Evolutionary conservation across 2,797 vertebrate species (phyloP).

Genomic region (Fringilla coelebs): DNA sequence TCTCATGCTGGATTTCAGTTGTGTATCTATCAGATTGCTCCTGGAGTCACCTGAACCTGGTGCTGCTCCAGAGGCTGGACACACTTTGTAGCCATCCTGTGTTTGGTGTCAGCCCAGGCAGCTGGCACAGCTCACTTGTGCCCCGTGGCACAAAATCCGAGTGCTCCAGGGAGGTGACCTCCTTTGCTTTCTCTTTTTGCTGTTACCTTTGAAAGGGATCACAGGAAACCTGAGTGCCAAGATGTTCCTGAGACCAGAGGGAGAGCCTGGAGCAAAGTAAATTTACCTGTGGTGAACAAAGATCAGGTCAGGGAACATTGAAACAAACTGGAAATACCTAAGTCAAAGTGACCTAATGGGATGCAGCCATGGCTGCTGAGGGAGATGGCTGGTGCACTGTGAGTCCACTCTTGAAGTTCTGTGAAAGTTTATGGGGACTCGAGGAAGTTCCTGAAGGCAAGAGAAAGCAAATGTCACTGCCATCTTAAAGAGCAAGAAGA

Average conservation of each 20-base stretch:
- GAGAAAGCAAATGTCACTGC: not conserved
- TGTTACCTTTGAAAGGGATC: not conserved
- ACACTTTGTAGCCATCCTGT: not conserved
- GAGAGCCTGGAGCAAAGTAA: not conserved
- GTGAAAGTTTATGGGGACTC: not conserved
- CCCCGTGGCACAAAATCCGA: not conserved
- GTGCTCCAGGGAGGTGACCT: not conserved
- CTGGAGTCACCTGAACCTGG: not conserved
- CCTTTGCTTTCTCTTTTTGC: not conserved
- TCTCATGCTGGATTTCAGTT: not conserved
- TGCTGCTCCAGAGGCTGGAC: not conserved
- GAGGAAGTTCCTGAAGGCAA: not conserved
- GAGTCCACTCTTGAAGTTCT: not conserved
- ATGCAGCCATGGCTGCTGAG: not conserved
- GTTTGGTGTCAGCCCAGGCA: not conserved
- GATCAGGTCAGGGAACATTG: not conserved
- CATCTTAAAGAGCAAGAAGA: not conserved
- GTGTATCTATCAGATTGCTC: not conserved
- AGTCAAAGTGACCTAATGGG: fast-evolving
- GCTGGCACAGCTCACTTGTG: not conserved
- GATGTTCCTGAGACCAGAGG: not conserved
- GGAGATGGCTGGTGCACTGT: not conserved
- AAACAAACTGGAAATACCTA: not conserved
- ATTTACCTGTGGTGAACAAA: not conserved
- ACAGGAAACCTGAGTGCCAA: not conserved